Evolutionary conservation across 2,797 vertebrate species (phyloP).

Genomic region (Sparus aurata): DNA sequence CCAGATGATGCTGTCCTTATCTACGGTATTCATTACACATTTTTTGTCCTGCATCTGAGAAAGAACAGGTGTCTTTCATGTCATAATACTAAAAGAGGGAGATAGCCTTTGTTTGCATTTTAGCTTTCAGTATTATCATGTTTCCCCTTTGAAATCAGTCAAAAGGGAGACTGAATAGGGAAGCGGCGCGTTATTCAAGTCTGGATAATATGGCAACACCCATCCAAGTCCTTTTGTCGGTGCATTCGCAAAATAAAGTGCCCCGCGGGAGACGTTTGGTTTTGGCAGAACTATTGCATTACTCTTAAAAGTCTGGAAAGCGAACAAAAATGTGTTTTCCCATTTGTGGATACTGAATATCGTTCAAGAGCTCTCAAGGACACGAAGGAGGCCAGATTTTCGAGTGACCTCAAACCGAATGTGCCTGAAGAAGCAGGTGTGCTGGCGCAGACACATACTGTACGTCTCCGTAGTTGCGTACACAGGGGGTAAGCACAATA

Average conservation of each 20-base stretch:
- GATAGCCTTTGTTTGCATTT: constrained; percentile 74
- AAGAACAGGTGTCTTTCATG: constrained; percentile 79
- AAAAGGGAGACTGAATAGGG: constrained; percentile 70
- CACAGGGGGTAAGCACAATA: background rate
- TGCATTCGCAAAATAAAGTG: constrained; percentile 61
- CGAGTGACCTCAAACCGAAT: background rate
- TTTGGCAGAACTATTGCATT: constrained; percentile 32
- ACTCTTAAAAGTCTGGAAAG: constrained; percentile 10
- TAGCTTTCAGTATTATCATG: constrained; percentile 77
- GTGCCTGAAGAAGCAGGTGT: background rate
- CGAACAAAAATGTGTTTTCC: background rate
- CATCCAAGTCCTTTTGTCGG: constrained; percentile 71
- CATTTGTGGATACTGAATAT: background rate
- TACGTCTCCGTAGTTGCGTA: background rate
- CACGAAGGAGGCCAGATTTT: background rate
- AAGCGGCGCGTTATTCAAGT: constrained; percentile 70
- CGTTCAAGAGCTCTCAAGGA: background rate
- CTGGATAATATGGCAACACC: constrained; percentile 76
- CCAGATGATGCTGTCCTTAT: constrained; percentile 51
- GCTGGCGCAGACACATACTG: background rate
- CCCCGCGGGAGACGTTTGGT: constrained; percentile 41
- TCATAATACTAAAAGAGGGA: constrained; percentile 68
- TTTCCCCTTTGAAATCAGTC: constrained; percentile 79
- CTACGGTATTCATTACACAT: constrained; percentile 65
- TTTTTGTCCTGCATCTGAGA: constrained; percentile 69